A percentile compares a stretch with the other conserved stretches of the same genome.
These are phyloP conservation scores for Rhabdomys pumilio DNA, from an alignment of 2,797 vertebrate genomes.

Conservation along the genomic window DNA sequence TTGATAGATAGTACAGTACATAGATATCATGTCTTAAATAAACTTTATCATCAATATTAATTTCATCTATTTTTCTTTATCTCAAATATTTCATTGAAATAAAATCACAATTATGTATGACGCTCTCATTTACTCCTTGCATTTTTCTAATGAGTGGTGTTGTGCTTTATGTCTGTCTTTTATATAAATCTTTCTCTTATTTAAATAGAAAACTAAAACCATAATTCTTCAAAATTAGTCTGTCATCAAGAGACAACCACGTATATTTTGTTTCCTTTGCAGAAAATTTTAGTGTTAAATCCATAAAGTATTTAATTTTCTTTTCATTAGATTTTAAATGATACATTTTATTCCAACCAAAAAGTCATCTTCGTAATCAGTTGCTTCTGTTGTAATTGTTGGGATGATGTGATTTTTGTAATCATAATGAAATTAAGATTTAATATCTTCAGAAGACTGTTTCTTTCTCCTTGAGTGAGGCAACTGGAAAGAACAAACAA, in stretches of 20 bases:
- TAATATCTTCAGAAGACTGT: constrained; percentile 33
- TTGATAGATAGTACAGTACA: neutral
- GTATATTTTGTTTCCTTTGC: constrained; percentile 23
- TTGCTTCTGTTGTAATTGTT: constrained; percentile 43
- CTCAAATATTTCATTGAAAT: neutral
- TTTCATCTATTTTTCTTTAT: neutral
- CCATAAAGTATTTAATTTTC: constrained; percentile 52
- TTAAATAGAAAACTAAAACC: neutral
- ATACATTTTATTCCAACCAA: constrained; percentile 39
- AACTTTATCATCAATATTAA: neutral
- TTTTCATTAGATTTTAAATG: constrained; percentile 63
- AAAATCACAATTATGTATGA: neutral
- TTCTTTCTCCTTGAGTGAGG: neutral
- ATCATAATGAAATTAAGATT: constrained; percentile 70
- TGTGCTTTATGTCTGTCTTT: neutral
- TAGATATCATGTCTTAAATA: neutral
- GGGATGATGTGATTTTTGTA: constrained; percentile 68
- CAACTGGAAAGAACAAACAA: constrained; percentile 47
- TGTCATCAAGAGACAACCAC: constrained; percentile 26
- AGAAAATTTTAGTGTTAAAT: constrained; percentile 49
- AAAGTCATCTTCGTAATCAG: constrained; percentile 66
- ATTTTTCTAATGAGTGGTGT: neutral
- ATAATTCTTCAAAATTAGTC: constrained; percentile 12
- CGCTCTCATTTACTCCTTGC: neutral
- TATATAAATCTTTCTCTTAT: neutral